phyloP scores from a whole-genome alignment of 2,797 vertebrate species.

The Pipistrellus pygmaeus region DNA sequence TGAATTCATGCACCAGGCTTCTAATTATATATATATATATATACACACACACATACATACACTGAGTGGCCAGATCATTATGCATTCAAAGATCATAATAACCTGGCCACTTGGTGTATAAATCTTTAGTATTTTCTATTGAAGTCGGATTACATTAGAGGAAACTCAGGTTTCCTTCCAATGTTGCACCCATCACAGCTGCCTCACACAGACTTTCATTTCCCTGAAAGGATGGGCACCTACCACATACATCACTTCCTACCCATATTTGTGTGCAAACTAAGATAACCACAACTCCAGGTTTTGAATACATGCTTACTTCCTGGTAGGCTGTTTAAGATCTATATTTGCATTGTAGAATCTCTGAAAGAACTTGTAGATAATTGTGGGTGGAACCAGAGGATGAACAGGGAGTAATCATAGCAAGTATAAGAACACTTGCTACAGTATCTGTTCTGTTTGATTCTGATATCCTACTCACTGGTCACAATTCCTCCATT shows the following conservation, averaged over 20 bases:
- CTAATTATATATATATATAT: too few relatives aligned
- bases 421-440: background rate
- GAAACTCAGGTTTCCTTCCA: conserved; percentile 27
- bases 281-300: background rate
- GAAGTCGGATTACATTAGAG: background rate
- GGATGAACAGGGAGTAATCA: too few relatives aligned
- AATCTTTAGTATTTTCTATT: background rate
- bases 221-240: conserved; percentile 53
- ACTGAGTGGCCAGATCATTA: too few relatives aligned
- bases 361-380: background rate
- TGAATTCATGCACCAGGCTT: too few relatives aligned
- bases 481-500: background rate
- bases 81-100: too few relatives aligned
- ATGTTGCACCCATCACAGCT: background rate
- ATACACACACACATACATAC: too few relatives aligned
- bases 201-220: conserved; percentile 31
- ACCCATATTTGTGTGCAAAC: conserved; percentile 16
- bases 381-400: background rate
- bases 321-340: background rate
- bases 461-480: background rate
- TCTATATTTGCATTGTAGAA: background rate
- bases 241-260: conserved; percentile 38
- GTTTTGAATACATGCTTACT: conserved; percentile 47
- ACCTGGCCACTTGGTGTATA: too few relatives aligned
- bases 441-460: background rate